These are phyloP conservation scores for Orestias chungarensis DNA, from an alignment of 2,797 vertebrate species.

Conservation along the genomic window DNA sequence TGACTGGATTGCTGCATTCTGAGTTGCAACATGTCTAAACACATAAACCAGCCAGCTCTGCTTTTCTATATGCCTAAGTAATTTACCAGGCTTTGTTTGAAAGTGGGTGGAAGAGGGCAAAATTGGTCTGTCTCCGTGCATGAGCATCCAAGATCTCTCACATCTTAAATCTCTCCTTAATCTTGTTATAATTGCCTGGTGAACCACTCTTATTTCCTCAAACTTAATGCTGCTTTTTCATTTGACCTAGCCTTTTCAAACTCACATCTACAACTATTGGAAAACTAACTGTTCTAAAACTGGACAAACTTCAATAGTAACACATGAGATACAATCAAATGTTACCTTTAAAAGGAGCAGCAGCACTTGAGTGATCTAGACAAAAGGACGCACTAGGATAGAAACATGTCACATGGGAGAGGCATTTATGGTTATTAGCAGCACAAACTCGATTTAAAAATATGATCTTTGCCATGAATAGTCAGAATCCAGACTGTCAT, in stretches of 20 bases:
- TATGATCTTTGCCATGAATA: neutral
- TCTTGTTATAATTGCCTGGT: conserved; percentile 75
- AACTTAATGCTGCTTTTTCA: conserved; percentile 47
- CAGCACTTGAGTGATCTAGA: conserved; percentile 21
- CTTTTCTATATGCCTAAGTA: conserved; percentile 46
- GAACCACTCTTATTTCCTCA: conserved; percentile 51
- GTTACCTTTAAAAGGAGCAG: conserved; percentile 18
- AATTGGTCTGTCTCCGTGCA: conserved; percentile 44
- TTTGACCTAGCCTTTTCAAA: conserved; percentile 57
- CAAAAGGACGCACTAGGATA: conserved; percentile 5
- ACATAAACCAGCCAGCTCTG: conserved; percentile 29
- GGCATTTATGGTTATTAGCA: neutral
- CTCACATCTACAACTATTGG: conserved; percentile 47
- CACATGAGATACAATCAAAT: conserved; percentile 38
- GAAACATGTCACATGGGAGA: conserved; percentile 6
- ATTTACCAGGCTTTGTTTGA: conserved; percentile 55
- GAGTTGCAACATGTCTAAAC: conserved; percentile 25
- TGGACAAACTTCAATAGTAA: conserved; percentile 26
- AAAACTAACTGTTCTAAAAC: conserved; percentile 38
- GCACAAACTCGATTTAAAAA: neutral
- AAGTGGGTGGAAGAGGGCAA: conserved; percentile 40
- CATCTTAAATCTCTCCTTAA: conserved; percentile 67
- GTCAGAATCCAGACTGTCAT: neutral
- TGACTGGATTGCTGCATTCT: conserved; percentile 23
- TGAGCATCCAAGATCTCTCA: conserved; percentile 43